A percentile compares a stretch with the other conserved stretches of the same genome.
Evolutionary conservation across 2,113 vertebrate genomes (phyloP).

Genomic region (Campylomormyrus numenius): DNA sequence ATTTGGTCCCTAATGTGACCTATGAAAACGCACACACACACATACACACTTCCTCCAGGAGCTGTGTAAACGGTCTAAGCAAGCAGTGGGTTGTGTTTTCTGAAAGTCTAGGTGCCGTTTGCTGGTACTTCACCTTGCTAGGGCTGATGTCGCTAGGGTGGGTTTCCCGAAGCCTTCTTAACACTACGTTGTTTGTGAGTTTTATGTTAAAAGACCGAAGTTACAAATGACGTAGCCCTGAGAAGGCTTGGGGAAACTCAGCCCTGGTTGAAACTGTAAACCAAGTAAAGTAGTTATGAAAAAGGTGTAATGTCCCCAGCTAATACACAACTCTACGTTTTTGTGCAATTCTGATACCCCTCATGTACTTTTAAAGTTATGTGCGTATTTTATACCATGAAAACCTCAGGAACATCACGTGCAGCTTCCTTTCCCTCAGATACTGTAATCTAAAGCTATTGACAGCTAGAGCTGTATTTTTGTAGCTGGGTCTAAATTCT

Average conservation of each 20-base stretch:
- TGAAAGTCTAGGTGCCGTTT: background rate
- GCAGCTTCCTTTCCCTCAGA: background rate
- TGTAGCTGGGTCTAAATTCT: background rate
- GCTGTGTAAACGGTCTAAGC: background rate
- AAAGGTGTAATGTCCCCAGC: background rate
- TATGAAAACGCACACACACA: background rate
- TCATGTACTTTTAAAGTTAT: background rate
- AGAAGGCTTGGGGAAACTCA: too few relatives aligned
- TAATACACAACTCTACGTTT: background rate
- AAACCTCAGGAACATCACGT: background rate
- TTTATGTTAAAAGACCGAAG: too few relatives aligned
- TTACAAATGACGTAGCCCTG: too few relatives aligned
- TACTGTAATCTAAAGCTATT: background rate
- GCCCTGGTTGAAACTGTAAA: background rate
- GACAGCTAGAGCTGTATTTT: background rate
- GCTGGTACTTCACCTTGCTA: background rate
- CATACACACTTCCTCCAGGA: background rate
- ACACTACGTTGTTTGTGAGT: too few relatives aligned
- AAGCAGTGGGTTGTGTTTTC: background rate
- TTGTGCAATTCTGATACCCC: background rate
- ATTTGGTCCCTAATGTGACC: background rate
- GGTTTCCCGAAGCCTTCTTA: too few relatives aligned
- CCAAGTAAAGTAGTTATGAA: background rate
- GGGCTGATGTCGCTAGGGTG: background rate
- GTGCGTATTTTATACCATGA: background rate